Percentiles rank a stretch among this genome's conserved stretches.
phyloP scores from a whole-genome alignment of 2,797 vertebrate species.

The Tinamus major region DNA sequence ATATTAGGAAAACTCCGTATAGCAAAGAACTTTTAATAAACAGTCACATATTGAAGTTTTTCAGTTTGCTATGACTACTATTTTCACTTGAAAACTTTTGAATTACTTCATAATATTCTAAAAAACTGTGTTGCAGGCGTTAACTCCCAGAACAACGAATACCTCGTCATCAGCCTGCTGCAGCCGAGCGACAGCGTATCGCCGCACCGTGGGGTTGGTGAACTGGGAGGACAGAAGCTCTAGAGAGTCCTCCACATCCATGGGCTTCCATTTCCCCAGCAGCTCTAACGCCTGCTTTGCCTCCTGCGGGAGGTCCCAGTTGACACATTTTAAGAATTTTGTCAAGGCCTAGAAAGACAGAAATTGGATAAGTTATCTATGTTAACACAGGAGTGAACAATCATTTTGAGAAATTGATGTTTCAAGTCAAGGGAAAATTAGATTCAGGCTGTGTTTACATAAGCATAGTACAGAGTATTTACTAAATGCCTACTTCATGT shows the following conservation, averaged over 20 bases:
- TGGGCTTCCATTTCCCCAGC: conserved; percentile 96
- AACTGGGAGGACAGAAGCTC: conserved; percentile 96
- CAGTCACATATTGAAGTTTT: background rate
- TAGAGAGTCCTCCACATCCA: conserved; percentile 97
- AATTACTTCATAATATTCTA: background rate
- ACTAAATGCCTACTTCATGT: too few relatives aligned
- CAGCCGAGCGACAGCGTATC: conserved; percentile 94
- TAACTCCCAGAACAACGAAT: background rate
- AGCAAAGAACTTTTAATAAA: background rate
- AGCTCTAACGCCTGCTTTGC: conserved; percentile 97
- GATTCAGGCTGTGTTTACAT: background rate
- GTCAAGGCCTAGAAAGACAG: conserved; percentile 89
- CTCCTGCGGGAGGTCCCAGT: conserved; percentile 97
- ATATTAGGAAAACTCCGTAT: background rate
- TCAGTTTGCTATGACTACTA: background rate
- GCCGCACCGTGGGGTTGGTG: conserved; percentile 92
- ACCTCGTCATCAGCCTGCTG: conserved; percentile 98
- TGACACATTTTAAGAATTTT: conserved; percentile 99
- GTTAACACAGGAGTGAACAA: background rate
- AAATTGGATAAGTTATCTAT: background rate
- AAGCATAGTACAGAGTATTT: background rate
- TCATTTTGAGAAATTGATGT: background rate
- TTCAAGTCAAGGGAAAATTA: background rate
- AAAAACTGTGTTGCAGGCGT: background rate
- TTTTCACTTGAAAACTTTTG: background rate